Evolutionary conservation across 1,140 invertebrate genomes (phyloP).

Genomic region (Lanistes nyassanus): DNA sequence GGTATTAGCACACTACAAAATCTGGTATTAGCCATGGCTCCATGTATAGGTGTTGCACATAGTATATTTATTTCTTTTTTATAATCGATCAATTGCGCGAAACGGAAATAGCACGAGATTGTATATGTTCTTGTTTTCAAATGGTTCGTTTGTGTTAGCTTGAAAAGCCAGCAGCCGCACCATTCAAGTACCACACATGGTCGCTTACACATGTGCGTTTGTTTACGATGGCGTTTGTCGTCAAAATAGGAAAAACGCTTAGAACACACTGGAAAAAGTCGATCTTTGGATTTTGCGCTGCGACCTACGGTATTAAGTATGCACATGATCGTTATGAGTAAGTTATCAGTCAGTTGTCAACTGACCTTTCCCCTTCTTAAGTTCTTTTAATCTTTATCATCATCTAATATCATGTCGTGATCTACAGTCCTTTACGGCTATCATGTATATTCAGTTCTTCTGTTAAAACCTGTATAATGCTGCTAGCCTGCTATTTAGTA

Average conservation of each 20-base stretch:
- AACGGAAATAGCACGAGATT: neutral
- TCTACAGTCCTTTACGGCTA: too few relatives aligned
- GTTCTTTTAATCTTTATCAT: too few relatives aligned
- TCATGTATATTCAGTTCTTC: too few relatives aligned
- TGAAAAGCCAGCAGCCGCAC: neutral
- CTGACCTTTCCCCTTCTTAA: too few relatives aligned
- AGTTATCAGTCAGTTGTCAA: too few relatives aligned
- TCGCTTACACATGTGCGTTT: neutral
- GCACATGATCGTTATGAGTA: slow-evolving; percentile 18
- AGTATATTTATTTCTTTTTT: neutral
- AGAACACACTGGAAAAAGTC: slow-evolving; percentile 22
- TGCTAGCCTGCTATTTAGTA: too few relatives aligned
- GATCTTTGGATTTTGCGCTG: neutral
- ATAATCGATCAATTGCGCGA: neutral
- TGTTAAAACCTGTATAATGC: too few relatives aligned
- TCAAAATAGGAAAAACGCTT: slow-evolving; percentile 6
- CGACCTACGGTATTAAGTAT: slow-evolving; percentile 16
- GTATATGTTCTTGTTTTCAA: neutral
- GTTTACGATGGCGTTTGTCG: slow-evolving; percentile 12
- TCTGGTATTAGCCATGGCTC: neutral
- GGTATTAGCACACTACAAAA: neutral
- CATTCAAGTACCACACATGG: neutral
- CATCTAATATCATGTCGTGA: too few relatives aligned
- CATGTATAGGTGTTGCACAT: neutral
- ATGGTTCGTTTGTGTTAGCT: neutral